Base-by-base conservation (phyloP, 2,113 vertebrate genomes). In the Epinephelus moara region DNA sequence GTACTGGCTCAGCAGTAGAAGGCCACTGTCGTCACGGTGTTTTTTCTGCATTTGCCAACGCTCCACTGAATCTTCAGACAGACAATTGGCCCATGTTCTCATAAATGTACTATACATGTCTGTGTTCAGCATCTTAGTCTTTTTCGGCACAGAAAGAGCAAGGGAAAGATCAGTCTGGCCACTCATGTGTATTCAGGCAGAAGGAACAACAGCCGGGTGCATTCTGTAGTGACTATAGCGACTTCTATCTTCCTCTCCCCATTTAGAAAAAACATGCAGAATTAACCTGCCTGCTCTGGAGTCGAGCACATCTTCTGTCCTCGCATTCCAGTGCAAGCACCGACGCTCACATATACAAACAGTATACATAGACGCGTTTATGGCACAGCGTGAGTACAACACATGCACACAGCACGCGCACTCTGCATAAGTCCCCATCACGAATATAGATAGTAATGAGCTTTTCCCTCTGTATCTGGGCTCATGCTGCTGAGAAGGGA, bases 391-490 rank as follows among this genome's bases (percentile, higher is more conserved):
- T 25, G 53, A 62, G 49, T 49, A 69, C 72, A 80, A 70, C 72
- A 85, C 77, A 84, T 53, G 55, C 85, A 63, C 78, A 53, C 49
- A 50, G 57, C 75, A 80, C 53, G 23, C 61, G 17, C 81, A 53
- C 70, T 23, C 59, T 52, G 53, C 77, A 82, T 84, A 88, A 87
- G 74, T 74, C 80, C 76, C 73, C 88, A 91, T 92, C 85, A 92
- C 91, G 81, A 91, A 93, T 91, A 93, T 90, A 85, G 82, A 92
- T 80, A 62, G 83, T 90, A 90, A 92, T 88, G 87, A 93, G 92
- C 92, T 91, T 90, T 90, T 81, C 81, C 11, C 69, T 85, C 73
- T 78, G 60, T 88, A 84, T 90, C 86, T 83, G 71, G 68, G 80
- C 67, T 82, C 87, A 83, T 50, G 80, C 78, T 69, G 72, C 80